Base-by-base conservation (phyloP, 2,113 vertebrate genomes). In the Nothocercus julius region DNA sequence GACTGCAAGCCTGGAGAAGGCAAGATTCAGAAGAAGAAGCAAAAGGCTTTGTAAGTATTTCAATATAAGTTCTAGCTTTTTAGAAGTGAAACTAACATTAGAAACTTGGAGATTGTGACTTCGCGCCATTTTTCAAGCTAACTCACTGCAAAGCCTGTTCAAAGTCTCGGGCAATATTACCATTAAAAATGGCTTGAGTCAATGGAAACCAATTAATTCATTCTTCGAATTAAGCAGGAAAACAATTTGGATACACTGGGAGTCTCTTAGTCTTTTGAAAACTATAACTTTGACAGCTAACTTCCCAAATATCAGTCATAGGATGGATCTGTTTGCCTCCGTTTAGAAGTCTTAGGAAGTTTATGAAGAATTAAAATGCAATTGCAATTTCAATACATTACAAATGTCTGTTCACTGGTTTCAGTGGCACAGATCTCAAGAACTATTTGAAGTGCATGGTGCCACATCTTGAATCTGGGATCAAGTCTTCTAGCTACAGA, bases 21-120 rank as follows among this genome's bases (percentile, higher is more conserved):
- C 90, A 98, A 98, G 97, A 70, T 79, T 58, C 94, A 97, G 68
- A 97, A 98, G 82, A 98, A 97, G 90, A 97, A 96, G 77, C 95
- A 97, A 83, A 98, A 96, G 72, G n/a, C 94, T 85, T 97, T 98
- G 98, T 98, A 97, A 98, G 98, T 98, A 94, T 3, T 27, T 59
- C 85, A 32, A 22, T 34, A n/a, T 62, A 47, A 86, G 47, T 13
- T 44, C 14, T 36, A n/a, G 68, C 13, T 5, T 17, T 38, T 92
- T 83, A 56, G 51, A 49, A 73, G 10, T 32, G 28, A 72, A 32
- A 78, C 20, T 42, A 44, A 30, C 15, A 20, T 53, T 72, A 51
- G 30, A 8, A 40, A 38, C 30, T 51, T 61, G 54, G 38, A 25
- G 42, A 56, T 72, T 30, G 38, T 27, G 61, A 90, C 83, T 47